These are phyloP conservation scores for Nemopilema nomurai DNA, from an alignment of 30 jellyfish, hydroid and myxozoan species.

Conservation along the genomic window DNA sequence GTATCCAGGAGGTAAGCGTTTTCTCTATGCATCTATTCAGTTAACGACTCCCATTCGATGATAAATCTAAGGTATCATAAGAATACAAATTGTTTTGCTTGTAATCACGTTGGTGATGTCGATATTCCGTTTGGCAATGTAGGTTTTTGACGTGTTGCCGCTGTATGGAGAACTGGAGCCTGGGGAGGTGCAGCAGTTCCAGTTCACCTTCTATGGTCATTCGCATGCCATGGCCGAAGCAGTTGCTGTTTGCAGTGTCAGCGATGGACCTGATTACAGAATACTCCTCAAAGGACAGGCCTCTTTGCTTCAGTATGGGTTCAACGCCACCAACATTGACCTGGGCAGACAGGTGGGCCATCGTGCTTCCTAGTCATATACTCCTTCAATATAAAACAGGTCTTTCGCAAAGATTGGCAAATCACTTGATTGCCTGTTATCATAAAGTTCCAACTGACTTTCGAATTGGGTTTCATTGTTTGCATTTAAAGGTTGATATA, in stretches of 20 bases:
- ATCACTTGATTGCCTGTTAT: no score
- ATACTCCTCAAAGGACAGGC: constrained; percentile 90
- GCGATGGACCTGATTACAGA: constrained; percentile 95
- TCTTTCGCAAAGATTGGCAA: no score
- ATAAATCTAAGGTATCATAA: no score
- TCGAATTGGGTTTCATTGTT: no score
- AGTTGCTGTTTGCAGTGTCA: constrained; percentile 87
- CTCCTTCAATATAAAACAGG: no score
- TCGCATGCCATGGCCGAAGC: constrained; percentile 88
- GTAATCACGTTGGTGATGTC: not conserved
- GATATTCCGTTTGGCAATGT: no score
- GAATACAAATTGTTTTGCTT: not conserved
- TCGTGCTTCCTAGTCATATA: no score
- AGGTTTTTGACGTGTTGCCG: constrained; percentile 96
- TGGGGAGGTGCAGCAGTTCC: constrained; percentile 89
- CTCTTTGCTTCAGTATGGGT: constrained; percentile 69
- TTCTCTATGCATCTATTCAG: not conserved
- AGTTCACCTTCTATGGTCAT: constrained; percentile 95
- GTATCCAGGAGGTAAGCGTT: constrained; percentile 65
- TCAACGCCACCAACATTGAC: constrained; percentile 58
- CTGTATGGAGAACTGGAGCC: constrained; percentile 89
- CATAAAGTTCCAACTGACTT: no score
- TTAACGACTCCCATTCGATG: no score
- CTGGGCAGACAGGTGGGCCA: constrained; percentile 92
- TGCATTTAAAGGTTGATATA: no score